Evolutionary conservation across 2,113 vertebrate species (phyloP).

Genomic region (Anhinga rufa): DNA sequence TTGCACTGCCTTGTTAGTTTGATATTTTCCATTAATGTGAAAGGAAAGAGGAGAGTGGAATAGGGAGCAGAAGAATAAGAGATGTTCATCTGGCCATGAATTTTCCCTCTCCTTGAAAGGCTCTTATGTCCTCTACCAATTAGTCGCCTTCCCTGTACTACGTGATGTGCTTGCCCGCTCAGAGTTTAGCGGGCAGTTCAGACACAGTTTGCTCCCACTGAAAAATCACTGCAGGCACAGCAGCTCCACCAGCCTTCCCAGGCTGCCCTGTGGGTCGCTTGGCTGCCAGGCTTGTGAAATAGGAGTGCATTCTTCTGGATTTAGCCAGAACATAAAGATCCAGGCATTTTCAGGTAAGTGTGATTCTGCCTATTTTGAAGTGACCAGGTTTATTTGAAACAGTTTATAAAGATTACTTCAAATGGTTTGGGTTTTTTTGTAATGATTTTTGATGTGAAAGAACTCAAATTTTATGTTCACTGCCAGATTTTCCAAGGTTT

Average conservation of each 20-base stretch:
- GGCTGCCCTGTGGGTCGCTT: neutral
- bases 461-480: neutral
- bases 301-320: neutral
- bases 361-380: neutral
- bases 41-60: neutral
- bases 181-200: neutral
- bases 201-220: accelerated
- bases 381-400: neutral
- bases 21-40: neutral
- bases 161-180: neutral
- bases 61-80: neutral
- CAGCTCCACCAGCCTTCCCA: neutral
- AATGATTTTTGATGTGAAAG: neutral
- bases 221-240: neutral
- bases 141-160: neutral
- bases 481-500: neutral
- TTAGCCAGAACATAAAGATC: neutral
- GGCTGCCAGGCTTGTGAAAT: neutral
- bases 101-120: neutral
- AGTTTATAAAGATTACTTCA: neutral
- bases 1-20: neutral
- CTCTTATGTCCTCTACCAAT: neutral
- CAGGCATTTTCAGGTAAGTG: neutral
- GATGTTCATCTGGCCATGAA: neutral
- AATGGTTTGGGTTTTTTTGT: neutral